Base-by-base conservation (phyloP, 1,140 invertebrate species). In the Pogonognathellus flavescens region DNA sequence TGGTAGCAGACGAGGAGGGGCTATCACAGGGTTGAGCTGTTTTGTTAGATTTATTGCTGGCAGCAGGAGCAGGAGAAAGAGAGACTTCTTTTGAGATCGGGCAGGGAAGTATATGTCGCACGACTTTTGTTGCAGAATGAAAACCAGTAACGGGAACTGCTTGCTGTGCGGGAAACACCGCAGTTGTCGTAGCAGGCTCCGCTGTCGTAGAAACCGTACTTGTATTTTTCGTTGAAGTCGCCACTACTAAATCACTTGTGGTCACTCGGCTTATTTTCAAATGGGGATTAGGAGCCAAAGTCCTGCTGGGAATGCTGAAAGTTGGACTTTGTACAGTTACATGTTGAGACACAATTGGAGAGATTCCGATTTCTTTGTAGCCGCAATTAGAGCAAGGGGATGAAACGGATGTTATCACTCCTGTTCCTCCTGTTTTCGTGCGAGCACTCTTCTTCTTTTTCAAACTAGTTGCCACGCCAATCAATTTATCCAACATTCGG, bases 361-460 rank as follows among this genome's bases (percentile, higher is more conserved):
- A 14, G 13, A 10, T 66, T 41, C 14, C 22, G 50, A 53, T 50
- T 8, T 70, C 62, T 55, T 83, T 85, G 41, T 20, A 11, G 10
- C 60, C 80, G 49, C 85, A 86, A 22, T 82, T 83, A 8, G 72
- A 16, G 31, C 87, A 87, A 18, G 66, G 70, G 11, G 57, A 52
- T 4, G 81, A 18, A 55, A 13, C 70, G 0, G 80, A 72, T 16
- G 83, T 10, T 2, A 16, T 0, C 49, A 66, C 8, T 8, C 49
- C 50, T 49, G 53, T 57, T 1, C 10, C 13, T 18, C 66, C n/a
- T n/a, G n/a, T 55, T 80, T 85, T 87, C 13, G 84, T 70, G 14
- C 84, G 76, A 49, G 5, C 14, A 41, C 53, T 84, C 41, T 87
- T 86, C 52, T 85, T 86, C 52, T 88, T 88, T 62, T 84, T 85